A percentile compares a stretch with the other conserved stretches of the same genome.
phyloP scores from a whole-genome alignment of 2,888 invertebrate genomes.

The Aleiodes testaceus region DNA sequence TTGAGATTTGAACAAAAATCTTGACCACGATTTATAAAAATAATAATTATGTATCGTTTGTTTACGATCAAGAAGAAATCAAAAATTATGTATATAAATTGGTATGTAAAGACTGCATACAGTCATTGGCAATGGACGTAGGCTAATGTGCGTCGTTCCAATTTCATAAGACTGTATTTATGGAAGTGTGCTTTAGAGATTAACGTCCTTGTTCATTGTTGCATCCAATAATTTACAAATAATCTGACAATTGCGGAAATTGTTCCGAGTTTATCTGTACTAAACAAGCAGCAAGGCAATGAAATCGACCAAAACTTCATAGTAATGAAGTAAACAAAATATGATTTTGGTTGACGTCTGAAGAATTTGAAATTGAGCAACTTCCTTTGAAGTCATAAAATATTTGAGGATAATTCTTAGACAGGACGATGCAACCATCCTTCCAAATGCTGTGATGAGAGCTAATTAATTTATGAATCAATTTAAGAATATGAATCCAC shows the following conservation, averaged over 20 bases:
- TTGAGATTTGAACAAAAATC: not conserved
- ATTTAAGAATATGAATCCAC: constrained; percentile 42
- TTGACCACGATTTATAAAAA: not conserved
- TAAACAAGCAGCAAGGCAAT: too few species aligned
- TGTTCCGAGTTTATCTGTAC: not conserved
- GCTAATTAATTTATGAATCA: constrained; percentile 43
- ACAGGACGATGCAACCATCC: constrained; percentile 49
- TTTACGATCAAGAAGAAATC: not conserved
- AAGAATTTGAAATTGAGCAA: too few species aligned
- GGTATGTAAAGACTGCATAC: constrained; percentile 32
- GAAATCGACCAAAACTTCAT: too few species aligned
- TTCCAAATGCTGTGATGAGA: constrained; percentile 56
- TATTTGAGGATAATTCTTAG: constrained; percentile 30
- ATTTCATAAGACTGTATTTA: constrained; percentile 40
- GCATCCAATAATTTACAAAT: not conserved
- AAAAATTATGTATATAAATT: constrained; percentile 11
- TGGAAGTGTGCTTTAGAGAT: constrained; percentile 27
- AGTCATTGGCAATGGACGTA: constrained; percentile 26
- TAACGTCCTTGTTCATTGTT: constrained; percentile 28
- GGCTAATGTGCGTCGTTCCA: constrained; percentile 17
- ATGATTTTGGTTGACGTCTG: too few species aligned
- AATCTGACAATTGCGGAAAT: constrained; percentile 2
- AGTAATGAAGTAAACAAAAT: too few species aligned
- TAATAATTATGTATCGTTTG: constrained; percentile 1
- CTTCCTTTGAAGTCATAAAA: not conserved